Percentiles rank a stretch among this genome's conserved stretches.
These are phyloP conservation scores for human (Homo sapiens) DNA, from an alignment of 2,113 vertebrate genomes.

Conservation along the genomic window GRCh38 chrX:106039001-106039500, in stretches of 20 bases:
- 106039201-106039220: not conserved
- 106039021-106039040: not conserved
- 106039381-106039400: conserved; percentile 12
- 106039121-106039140: not conserved
- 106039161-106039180: not conserved
- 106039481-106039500: not conserved
- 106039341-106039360: not conserved
- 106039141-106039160: not conserved
- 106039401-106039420: not conserved
- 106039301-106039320: not conserved
- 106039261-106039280: not conserved
- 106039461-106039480: not conserved
- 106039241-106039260: not conserved
- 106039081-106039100: not conserved
- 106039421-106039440: not conserved
- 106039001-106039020: not conserved
- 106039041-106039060: not conserved
- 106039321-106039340: not conserved
- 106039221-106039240: not conserved
- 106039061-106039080: not conserved
- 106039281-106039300: not conserved
- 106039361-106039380: not conserved
- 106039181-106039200: not conserved
- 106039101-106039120: not conserved
- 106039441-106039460: not conserved